Percentiles rank a stretch among this genome's conserved stretches.
Conservation (phyloP, 2,113 vertebrate species). For the Siniperca knerii region DNA sequence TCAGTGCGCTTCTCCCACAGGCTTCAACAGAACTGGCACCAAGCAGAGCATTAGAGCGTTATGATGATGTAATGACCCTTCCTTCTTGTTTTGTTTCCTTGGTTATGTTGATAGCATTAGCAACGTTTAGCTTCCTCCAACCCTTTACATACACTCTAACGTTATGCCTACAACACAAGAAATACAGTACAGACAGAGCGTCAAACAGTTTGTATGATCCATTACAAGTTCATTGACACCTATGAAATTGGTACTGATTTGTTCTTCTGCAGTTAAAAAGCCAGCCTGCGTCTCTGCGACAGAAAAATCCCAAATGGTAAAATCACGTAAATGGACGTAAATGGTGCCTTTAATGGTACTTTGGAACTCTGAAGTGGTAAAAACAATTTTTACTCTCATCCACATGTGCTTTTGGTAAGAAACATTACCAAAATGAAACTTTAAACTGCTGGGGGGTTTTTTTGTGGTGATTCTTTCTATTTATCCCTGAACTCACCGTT, state of each 20-base stretch:
- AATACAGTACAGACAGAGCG: background rate
- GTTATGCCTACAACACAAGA: background rate
- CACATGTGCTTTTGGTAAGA: background rate
- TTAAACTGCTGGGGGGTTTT: background rate
- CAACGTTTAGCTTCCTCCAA: background rate
- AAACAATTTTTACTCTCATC: background rate
- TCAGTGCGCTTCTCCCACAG: too few relatives aligned
- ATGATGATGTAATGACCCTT: too few relatives aligned
- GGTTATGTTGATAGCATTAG: slow-evolving; percentile 17
- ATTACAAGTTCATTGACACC: background rate
- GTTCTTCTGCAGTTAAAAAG: background rate
- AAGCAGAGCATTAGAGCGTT: too few relatives aligned
- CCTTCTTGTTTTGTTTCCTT: too few relatives aligned
- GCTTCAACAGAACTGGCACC: too few relatives aligned
- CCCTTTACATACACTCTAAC: background rate
- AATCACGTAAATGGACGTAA: background rate
- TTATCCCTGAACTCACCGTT: background rate
- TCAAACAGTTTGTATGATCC: background rate
- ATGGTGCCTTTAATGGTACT: background rate
- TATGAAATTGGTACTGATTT: background rate
- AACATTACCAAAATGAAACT: background rate
- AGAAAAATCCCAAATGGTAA: background rate
- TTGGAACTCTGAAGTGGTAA: background rate
- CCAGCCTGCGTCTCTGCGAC: too few relatives aligned
- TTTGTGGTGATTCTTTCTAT: background rate